Conservation (phyloP, 1,140 invertebrate species). For the Calephelis virginiensis region DNA sequence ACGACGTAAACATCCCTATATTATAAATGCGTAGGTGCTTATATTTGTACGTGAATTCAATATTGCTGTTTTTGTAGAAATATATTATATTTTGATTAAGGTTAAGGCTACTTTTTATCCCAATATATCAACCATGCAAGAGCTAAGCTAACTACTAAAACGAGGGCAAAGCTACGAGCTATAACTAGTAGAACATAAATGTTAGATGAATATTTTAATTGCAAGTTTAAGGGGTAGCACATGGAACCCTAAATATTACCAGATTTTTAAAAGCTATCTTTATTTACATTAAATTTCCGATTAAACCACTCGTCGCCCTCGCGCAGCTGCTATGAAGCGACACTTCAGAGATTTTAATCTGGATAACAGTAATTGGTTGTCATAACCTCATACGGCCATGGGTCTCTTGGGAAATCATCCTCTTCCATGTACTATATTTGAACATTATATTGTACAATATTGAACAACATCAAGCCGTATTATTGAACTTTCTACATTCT, state of each 20-base stretch:
- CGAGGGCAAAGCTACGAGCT: not conserved
- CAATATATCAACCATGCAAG: no score
- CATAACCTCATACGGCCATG: conserved; percentile 39
- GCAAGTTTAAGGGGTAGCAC: not conserved
- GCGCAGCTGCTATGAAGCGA: conserved; percentile 8
- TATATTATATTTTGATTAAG: no score
- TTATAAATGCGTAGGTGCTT: no score
- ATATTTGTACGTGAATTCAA: no score
- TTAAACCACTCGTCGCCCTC: not conserved
- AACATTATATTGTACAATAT: no score
- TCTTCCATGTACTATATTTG: not conserved
- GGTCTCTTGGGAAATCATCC: conserved; percentile 48
- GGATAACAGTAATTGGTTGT: conserved; percentile 45
- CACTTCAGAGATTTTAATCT: conserved; percentile 52
- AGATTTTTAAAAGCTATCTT: not conserved
- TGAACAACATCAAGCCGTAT: no score
- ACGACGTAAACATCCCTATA: no score
- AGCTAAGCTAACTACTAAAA: not conserved
- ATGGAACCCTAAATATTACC: not conserved
- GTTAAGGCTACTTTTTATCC: no score
- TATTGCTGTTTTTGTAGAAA: no score
- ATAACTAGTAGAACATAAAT: not conserved
- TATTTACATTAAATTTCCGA: not conserved
- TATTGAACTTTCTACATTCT: no score
- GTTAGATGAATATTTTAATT: not conserved